Evolutionary conservation across 1,140 invertebrate genomes (phyloP), one percentile per base, ranked within the genome.

Genomic region (Microplitis mediator): DNA sequence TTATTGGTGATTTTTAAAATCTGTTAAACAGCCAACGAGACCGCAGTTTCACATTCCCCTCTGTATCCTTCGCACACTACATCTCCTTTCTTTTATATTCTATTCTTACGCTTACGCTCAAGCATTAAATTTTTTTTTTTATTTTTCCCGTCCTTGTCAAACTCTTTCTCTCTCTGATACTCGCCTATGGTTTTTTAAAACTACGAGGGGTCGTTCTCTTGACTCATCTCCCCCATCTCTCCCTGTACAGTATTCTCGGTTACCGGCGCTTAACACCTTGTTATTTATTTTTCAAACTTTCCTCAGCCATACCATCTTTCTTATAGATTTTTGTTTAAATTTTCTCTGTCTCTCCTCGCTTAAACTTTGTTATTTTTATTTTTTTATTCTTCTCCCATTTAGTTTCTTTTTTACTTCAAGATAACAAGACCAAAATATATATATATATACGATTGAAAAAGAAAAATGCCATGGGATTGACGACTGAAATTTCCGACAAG

Each of bases 1-100:
- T 84, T 84, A 84, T 85, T 81, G 82, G 81, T 83, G 82, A 85
- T 84, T 84, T 85, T 86, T 87, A 85, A 87, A 87, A 87, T 87
- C 85, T 87, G 84, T 87, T 87, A 86, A 87, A 87, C 84, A 85
- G 84, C 81, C 82, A 72, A 39, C 79, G 79, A 83, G 82, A 85
- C 85, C 85, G 77, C 84, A 85, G 79, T 76, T 79, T 77, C 74
- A 78, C 68, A 56, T 60, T 68, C 34, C 56, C 65, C 34, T 58
- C 62, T 68, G 35, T 31, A 51, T 66, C 36, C 64, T 32, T 51
- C 73, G 62, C 73, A 34, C 61, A 50, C 64, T 45, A 34, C 56
- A 39, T 51, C 11, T 51, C 14, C 62, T 75, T 71, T 69, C 35
- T 63, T 63, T 39, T 69, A 58, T 35, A 58, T 63, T 72, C 61